phyloP scores from a whole-genome alignment of 1,140 invertebrate species.

The Laodelphax striatellus region DNA sequence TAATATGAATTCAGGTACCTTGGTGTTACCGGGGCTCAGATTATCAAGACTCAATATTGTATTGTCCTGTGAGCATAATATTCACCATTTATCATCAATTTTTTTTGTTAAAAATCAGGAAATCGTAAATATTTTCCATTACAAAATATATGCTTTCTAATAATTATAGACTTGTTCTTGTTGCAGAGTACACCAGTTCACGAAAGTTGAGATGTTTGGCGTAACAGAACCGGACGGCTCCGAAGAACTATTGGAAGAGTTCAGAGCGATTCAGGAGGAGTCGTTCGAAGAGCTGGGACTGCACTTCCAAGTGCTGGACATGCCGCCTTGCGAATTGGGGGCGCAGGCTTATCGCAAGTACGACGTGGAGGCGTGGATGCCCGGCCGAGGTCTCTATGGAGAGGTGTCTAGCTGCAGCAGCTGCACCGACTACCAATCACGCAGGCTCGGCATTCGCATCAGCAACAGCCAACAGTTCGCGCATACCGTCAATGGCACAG shows the following conservation, averaged over 20 bases:
- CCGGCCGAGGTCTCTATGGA: slow-evolving; percentile 68
- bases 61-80: too few relatives aligned
- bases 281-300: slow-evolving; percentile 64
- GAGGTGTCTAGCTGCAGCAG: slow-evolving; percentile 97
- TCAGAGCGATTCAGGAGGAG: slow-evolving; percentile 62
- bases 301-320: slow-evolving; percentile 78
- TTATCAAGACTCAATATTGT: too few relatives aligned
- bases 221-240: slow-evolving; percentile 58
- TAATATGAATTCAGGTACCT: too few relatives aligned
- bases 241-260: slow-evolving; percentile 55
- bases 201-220: slow-evolving; percentile 96
- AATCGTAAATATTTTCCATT: too few relatives aligned
- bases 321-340: slow-evolving; percentile 90
- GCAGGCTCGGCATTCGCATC: slow-evolving; percentile 65
- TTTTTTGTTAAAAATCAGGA: too few relatives aligned
- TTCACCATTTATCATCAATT: too few relatives aligned
- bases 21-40: too few relatives aligned
- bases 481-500: slow-evolving; percentile 93
- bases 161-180: slow-evolving; percentile 13
- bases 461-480: slow-evolving; percentile 41
- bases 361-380: slow-evolving; percentile 97
- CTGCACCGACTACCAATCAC: slow-evolving; percentile 72
- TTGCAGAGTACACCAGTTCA: slow-evolving; percentile 88
- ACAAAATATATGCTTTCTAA: too few relatives aligned
- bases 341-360: slow-evolving; percentile 75